Evolutionary conservation across 2,888 invertebrate species (phyloP), one percentile per base, ranked within the genome.

Genomic region (Anodontia alba): DNA sequence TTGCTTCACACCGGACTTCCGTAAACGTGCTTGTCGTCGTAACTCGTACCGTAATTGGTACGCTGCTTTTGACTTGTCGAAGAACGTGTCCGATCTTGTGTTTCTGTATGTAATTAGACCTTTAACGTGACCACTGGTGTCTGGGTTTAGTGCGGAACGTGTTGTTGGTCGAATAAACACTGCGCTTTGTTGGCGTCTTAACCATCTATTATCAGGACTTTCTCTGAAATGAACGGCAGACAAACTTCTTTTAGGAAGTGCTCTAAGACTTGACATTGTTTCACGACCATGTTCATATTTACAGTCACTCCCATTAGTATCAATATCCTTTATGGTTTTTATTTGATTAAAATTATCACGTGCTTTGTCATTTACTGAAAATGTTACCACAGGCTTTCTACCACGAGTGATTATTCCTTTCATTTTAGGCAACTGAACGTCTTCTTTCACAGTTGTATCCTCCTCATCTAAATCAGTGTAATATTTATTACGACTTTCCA

Each of bases 1-100:
- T 17, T 71, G 73, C 10, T 78, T 78, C 0, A 81, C 62, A 0
- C 80, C 81, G 20, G 76, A 70, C 54, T 84, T 84, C 38, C 87
- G 20, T 8, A 78, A 49, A 46, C 76, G 81, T 29, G 88, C 87
- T 26, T 78, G 76, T 69, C 71, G 79, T 67, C 76, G 74, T 17
- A 88, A 68, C 23, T 88, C 87, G 46, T 83, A 76, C 31, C 87
- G 70, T 3, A 86, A 43, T 62, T 87, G 80, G 73, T 84, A 88
- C 0, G 87, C 87, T 10, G 88, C 88, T 31, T 87, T 81, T 8
- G 85, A 85, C 73, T 77, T 79, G 69, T 85, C 87, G 72, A 88
- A 88, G 67, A 84, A 88, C 26, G 77, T 79, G 10, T 83, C 83
- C n/a, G 80, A 83, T 51, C 67, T 43, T 7, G 51, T 38, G 26